Evolutionary conservation across 2,797 vertebrate genomes (phyloP).

Genomic region (Perodicticus potto): DNA sequence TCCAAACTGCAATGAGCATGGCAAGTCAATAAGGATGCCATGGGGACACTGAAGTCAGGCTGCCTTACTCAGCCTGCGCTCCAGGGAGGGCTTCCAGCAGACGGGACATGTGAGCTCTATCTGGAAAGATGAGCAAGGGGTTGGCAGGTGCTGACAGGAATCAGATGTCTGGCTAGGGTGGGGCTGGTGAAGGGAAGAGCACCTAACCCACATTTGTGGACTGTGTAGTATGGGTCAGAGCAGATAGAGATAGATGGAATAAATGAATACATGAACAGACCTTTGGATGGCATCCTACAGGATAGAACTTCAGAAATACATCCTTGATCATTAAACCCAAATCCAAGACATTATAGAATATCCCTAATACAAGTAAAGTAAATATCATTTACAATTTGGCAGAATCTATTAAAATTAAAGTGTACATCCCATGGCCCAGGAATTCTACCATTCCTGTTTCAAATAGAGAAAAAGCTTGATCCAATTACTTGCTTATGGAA

Average conservation of each 20-base stretch:
- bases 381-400: background rate
- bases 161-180: constrained; percentile 18
- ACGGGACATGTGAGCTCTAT: constrained; percentile 51
- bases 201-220: background rate
- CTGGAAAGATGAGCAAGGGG: constrained; percentile 68
- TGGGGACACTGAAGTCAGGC: constrained; percentile 46
- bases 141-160: constrained; percentile 50
- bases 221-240: background rate
- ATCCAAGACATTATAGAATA: background rate
- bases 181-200: background rate
- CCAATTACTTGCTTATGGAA: background rate
- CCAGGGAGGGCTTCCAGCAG: constrained; percentile 56
- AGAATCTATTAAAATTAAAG: constrained; percentile 9
- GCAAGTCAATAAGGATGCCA: background rate
- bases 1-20: background rate
- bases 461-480: background rate
- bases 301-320: background rate
- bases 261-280: background rate
- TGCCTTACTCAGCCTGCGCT: constrained; percentile 1
- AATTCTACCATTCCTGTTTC: constrained; percentile 33
- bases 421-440: background rate
- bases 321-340: background rate
- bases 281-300: background rate
- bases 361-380: background rate
- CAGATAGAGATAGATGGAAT: background rate